phyloP scores from a whole-genome alignment of 2,797 vertebrate genomes.

The Tokudaia tokunoshimensis region DNA sequence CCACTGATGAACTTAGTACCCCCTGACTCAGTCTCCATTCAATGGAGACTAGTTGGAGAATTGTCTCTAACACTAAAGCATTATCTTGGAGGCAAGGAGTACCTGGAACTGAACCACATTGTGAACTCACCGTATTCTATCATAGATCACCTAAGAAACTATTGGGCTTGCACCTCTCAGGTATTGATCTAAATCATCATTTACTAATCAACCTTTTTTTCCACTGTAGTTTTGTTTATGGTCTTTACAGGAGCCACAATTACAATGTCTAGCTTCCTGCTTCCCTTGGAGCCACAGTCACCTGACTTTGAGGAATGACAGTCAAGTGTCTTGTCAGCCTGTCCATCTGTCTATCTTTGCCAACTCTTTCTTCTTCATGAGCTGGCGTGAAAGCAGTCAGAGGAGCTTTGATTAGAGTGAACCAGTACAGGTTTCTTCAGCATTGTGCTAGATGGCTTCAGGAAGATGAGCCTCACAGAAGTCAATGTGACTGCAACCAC shows the following conservation, averaged over 20 bases:
- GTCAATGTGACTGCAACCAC: slow-evolving; percentile 2
- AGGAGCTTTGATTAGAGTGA: not conserved
- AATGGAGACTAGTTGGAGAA: not conserved
- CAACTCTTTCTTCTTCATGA: not conserved
- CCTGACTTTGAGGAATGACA: not conserved
- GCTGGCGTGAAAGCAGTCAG: accelerated
- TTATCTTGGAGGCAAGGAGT: not conserved
- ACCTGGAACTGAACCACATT: not conserved
- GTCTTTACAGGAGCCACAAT: not conserved
- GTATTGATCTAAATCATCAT: slow-evolving; percentile 53
- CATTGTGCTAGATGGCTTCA: not conserved
- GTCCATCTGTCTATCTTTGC: accelerated
- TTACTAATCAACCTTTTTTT: slow-evolving; percentile 32
- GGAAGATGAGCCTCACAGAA: slow-evolving; percentile 19
- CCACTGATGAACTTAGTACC: not conserved
- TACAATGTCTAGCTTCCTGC: not conserved
- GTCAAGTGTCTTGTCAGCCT: not conserved
- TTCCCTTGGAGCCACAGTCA: not conserved
- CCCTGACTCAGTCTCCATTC: not conserved
- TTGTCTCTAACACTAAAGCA: too few species aligned
- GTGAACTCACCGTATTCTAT: not conserved
- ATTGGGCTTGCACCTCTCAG: accelerated
- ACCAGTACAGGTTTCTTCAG: not conserved
- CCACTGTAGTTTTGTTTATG: not conserved
- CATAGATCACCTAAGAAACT: slow-evolving; percentile 4